A percentile compares a stretch with the other conserved stretches of the same genome.
Conservation (phyloP, 2,113 vertebrate species). For the Ophiodon elongatus region DNA sequence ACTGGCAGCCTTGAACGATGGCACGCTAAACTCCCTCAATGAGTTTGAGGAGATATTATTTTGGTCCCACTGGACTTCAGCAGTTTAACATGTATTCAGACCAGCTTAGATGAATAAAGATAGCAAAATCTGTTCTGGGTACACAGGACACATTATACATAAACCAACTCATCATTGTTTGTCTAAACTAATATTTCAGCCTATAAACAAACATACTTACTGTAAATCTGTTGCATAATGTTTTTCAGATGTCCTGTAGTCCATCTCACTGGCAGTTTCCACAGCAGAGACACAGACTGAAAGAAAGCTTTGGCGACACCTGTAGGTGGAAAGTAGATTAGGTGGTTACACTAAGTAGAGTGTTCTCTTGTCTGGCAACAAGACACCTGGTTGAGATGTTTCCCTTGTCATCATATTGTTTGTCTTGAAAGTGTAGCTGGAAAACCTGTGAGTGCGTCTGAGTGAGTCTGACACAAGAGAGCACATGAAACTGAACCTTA, state of each 20-base stretch:
- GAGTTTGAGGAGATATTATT: constrained; percentile 15
- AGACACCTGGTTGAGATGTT: neutral
- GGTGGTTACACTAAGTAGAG: neutral
- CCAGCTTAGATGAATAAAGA: constrained; percentile 23
- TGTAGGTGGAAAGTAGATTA: constrained; percentile 42
- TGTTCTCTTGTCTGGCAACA: neutral
- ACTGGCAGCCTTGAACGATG: neutral
- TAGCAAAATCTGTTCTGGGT: constrained; percentile 24
- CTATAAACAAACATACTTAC: constrained; percentile 2
- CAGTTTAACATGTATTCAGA: constrained; percentile 32
- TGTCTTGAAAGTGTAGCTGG: neutral
- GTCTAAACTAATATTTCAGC: constrained; percentile 5
- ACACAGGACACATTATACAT: neutral
- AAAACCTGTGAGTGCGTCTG: neutral
- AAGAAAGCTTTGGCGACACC: constrained; percentile 67
- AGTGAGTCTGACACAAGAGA: neutral
- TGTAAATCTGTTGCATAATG: constrained; percentile 39
- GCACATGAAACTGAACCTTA: constrained; percentile 4
- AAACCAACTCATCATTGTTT: constrained; percentile 19
- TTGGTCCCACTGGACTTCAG: constrained; percentile 11
- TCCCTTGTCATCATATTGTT: neutral
- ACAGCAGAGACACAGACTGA: neutral
- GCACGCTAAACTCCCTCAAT: constrained; percentile 18
- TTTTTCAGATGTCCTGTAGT: constrained; percentile 28
- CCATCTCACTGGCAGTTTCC: neutral